phyloP scores from a whole-genome alignment of 2,888 invertebrate species.

The Loripinus fragilis region DNA sequence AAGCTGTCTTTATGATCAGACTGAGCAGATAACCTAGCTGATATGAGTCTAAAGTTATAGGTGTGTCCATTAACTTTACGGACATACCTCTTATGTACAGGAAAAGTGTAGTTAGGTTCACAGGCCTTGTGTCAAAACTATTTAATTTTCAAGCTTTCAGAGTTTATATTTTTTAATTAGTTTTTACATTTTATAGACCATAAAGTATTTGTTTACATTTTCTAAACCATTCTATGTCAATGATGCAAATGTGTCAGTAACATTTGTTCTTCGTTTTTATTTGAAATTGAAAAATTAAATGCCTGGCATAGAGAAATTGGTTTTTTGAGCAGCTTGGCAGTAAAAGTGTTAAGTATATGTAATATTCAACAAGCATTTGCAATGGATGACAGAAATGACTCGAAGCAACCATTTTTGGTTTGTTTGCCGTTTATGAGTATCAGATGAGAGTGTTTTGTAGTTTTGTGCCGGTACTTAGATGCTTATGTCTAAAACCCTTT shows the following conservation, averaged over 20 bases:
- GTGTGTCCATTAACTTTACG: no score
- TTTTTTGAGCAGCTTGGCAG: conserved; percentile 2
- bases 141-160: neutral
- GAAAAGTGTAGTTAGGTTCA: neutral
- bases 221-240: neutral
- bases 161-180: neutral
- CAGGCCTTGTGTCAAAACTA: neutral
- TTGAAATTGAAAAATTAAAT: neutral
- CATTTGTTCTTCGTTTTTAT: neutral
- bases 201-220: conserved; percentile 2
- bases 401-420: neutral
- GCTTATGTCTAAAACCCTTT: conserved; percentile 2
- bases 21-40: no score
- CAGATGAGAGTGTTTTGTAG: conserved; percentile 1
- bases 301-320: neutral
- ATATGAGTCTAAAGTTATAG: no score
- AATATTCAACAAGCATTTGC: conserved; percentile 3
- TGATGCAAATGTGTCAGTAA: neutral
- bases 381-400: neutral
- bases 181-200: neutral
- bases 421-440: conserved; percentile 1
- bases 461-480: neutral
- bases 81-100: neutral
- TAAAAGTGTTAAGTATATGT: conserved; percentile 3
- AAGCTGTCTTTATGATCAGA: no score